Conservation (phyloP, 2,888 invertebrate species). For the Oscheius myriophilus region DNA sequence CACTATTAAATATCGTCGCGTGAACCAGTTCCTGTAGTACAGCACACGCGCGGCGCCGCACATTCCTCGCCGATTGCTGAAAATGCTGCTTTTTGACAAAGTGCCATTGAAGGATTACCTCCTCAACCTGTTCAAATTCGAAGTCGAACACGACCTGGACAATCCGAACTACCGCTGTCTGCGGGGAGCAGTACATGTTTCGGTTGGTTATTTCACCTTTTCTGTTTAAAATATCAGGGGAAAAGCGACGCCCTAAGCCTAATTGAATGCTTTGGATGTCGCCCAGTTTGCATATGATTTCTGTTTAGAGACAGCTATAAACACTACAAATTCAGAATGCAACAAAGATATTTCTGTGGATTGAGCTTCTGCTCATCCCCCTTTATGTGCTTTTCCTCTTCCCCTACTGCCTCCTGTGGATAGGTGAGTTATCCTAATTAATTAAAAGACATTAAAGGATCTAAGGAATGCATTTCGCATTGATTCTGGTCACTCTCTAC, state of each 20-base stretch:
- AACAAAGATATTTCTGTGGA: slow-evolving; percentile 17
- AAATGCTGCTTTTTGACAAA: slow-evolving; percentile 41
- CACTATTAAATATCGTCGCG: no score
- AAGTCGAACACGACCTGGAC: slow-evolving; percentile 42
- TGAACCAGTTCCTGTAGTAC: no score
- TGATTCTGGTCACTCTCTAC: slow-evolving; percentile 48
- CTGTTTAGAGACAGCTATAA: no score
- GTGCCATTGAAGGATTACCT: slow-evolving; percentile 48
- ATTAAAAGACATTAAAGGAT: not conserved
- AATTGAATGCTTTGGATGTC: no score
- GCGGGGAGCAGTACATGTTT: slow-evolving; percentile 38
- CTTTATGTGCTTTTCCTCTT: slow-evolving; percentile 18
- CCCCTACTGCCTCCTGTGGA: slow-evolving; percentile 17
- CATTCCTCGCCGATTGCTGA: no score
- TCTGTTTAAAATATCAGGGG: not conserved
- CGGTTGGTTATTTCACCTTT: slow-evolving; percentile 27
- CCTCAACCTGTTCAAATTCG: slow-evolving; percentile 41
- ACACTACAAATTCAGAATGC: slow-evolving; percentile 15
- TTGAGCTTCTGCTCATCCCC: slow-evolving; percentile 17
- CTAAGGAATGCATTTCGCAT: slow-evolving; percentile 35
- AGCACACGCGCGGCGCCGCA: no score
- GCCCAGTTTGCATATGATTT: no score
- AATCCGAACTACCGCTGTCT: slow-evolving; percentile 47
- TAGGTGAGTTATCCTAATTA: slow-evolving; percentile 2
- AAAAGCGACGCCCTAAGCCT: no score